A percentile compares a stretch with the other conserved stretches of the same genome.
Conservation (phyloP, 2,888 invertebrate genomes). For the Hyalella azteca region DNA sequence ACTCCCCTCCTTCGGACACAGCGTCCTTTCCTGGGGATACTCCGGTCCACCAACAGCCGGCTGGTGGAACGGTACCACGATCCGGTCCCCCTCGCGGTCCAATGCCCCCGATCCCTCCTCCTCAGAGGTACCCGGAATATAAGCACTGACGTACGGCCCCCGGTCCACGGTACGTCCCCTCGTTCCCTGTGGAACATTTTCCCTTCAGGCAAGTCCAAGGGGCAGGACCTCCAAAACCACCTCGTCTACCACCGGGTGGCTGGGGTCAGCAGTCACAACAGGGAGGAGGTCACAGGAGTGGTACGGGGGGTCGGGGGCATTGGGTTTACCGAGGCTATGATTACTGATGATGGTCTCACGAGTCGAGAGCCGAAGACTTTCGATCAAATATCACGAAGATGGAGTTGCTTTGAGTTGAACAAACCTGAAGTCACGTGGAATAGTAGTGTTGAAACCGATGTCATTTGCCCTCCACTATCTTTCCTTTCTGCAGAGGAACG, state of each 20-base stretch:
- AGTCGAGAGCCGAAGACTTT: not conserved
- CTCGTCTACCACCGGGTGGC: not conserved
- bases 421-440: not conserved
- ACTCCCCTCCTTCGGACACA: slow-evolving; percentile 56
- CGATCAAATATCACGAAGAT: not conserved
- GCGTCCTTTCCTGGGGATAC: slow-evolving; percentile 55
- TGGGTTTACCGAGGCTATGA: slow-evolving; percentile 35
- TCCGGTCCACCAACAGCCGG: slow-evolving; percentile 42
- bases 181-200: slow-evolving; percentile 34
- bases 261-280: not conserved
- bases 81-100: slow-evolving; percentile 40
- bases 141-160: slow-evolving; percentile 54
- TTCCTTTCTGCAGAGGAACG: slow-evolving; percentile 21
- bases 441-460: too few species aligned
- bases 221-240: slow-evolving; percentile 22
- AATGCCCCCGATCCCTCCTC: slow-evolving; percentile 45
- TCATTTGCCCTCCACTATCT: slow-evolving; percentile 38
- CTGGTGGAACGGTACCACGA: slow-evolving; percentile 11
- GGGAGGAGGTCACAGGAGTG: slow-evolving; percentile 15
- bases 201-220: slow-evolving; percentile 23
- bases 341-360: slow-evolving; percentile 22
- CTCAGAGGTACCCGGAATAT: slow-evolving; percentile 57
- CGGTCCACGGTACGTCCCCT: slow-evolving; percentile 23
- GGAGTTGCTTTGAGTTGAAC: slow-evolving; percentile 15
- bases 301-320: slow-evolving; percentile 26